These are phyloP conservation scores for Gymnoscelis rufifasciata DNA, from an alignment of 2,888 invertebrate species.

Conservation along the genomic window DNA sequence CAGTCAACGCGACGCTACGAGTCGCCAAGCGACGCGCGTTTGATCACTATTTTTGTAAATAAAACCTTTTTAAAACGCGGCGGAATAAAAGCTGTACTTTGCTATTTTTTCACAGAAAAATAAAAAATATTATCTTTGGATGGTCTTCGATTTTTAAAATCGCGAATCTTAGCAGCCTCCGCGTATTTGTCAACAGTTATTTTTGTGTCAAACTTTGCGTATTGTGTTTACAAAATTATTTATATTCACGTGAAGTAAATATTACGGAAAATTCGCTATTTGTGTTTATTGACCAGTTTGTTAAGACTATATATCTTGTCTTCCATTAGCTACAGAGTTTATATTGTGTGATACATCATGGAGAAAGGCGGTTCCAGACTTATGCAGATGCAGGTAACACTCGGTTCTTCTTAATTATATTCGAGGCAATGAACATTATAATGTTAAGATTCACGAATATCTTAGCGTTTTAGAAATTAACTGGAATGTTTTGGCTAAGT, in stretches of 20 bases:
- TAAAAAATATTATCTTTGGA: slow-evolving; percentile 17
- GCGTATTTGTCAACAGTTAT: slow-evolving; percentile 28
- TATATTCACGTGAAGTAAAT: slow-evolving; percentile 45
- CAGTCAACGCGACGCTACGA: slow-evolving; percentile 33
- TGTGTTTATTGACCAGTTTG: no score
- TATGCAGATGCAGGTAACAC: slow-evolving; percentile 67
- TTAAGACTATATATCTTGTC: slow-evolving; percentile 26
- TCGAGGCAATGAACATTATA: no score
- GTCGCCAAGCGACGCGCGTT: slow-evolving; percentile 66
- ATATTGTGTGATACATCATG: slow-evolving; percentile 50
- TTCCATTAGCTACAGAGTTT: slow-evolving; percentile 40
- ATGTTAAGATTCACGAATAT: no score
- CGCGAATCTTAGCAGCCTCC: slow-evolving; percentile 29
- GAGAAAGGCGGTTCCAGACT: slow-evolving; percentile 64
- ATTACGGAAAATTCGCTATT: background rate
- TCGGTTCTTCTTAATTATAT: no score
- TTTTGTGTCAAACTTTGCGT: slow-evolving; percentile 63
- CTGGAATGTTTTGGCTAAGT: no score
- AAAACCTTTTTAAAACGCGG: slow-evolving; percentile 22
- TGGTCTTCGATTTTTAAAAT: slow-evolving; percentile 36
- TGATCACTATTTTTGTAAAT: slow-evolving; percentile 50
- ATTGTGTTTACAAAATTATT: slow-evolving; percentile 40
- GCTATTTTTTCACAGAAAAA: background rate
- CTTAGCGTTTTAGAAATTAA: no score
- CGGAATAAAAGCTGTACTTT: background rate